Conservation (phyloP, 2,797 vertebrate species). For the Lagodon rhomboides region DNA sequence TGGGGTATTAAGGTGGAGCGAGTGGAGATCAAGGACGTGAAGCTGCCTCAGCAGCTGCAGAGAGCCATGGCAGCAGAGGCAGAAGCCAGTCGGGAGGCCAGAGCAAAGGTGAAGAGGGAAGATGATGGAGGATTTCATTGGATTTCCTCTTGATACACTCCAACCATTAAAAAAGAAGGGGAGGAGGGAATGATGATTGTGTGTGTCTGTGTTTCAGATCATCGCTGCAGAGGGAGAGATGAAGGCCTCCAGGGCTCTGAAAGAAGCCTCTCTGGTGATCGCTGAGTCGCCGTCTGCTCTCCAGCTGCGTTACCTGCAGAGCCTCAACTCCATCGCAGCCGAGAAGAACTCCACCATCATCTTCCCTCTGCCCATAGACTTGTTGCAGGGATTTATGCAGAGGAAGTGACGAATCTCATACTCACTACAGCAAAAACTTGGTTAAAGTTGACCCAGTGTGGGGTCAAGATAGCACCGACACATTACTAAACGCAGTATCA, state of each 20-base stretch:
- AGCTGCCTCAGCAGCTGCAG: slow-evolving; percentile 85
- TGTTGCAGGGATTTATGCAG: slow-evolving; percentile 75
- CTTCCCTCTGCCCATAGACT: slow-evolving; percentile 86
- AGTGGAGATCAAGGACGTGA: slow-evolving; percentile 88
- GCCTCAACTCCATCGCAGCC: slow-evolving; percentile 81
- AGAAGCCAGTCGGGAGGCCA: slow-evolving; percentile 84
- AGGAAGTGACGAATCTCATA: slow-evolving; percentile 52
- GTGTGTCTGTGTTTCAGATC: slow-evolving; percentile 72
- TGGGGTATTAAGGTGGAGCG: slow-evolving; percentile 89
- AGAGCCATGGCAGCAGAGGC: slow-evolving; percentile 88
- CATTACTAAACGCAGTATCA: no score
- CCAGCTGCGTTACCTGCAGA: slow-evolving; percentile 88
- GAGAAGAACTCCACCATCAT: slow-evolving; percentile 88
- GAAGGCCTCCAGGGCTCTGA: slow-evolving; percentile 86
- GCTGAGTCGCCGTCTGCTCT: slow-evolving; percentile 84
- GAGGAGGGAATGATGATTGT: not conserved
- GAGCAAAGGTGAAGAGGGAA: slow-evolving; percentile 81
- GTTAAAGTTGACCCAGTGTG: no score
- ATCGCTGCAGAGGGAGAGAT: slow-evolving; percentile 87
- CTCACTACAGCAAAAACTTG: no score
- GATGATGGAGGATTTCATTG: not conserved
- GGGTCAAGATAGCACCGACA: no score
- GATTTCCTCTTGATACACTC: not conserved
- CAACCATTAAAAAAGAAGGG: not conserved
- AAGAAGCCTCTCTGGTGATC: slow-evolving; percentile 86